These are phyloP conservation scores for Danio aesculapii DNA, from an alignment of 2,797 vertebrate species.

Conservation along the genomic window DNA sequence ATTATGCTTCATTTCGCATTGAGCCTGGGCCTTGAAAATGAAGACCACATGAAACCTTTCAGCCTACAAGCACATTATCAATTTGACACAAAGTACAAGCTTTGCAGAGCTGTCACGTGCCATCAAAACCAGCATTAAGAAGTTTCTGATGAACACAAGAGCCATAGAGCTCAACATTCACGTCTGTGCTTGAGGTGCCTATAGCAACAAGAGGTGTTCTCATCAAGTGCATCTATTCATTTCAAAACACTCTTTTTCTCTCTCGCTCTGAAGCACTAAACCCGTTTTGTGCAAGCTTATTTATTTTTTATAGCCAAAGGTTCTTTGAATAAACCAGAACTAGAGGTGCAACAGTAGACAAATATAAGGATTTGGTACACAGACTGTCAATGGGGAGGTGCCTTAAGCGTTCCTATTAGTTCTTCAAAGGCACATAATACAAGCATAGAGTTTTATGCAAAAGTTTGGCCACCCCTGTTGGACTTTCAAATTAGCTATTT, in stretches of 20 bases:
- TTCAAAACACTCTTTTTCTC: not conserved
- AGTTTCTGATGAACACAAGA: slow-evolving; percentile 4
- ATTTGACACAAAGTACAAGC: slow-evolving; percentile 31
- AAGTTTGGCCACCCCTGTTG: too few relatives aligned
- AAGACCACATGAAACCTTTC: slow-evolving; percentile 33
- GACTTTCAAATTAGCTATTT: too few relatives aligned
- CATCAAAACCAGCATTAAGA: slow-evolving; percentile 36
- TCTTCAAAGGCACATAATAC: too few relatives aligned
- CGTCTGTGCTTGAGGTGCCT: slow-evolving; percentile 29
- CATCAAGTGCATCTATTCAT: slow-evolving; percentile 24
- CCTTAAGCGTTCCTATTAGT: too few relatives aligned
- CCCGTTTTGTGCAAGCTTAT: too few relatives aligned
- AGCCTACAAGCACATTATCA: slow-evolving; percentile 24
- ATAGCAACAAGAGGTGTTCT: slow-evolving; percentile 26
- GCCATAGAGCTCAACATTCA: not conserved
- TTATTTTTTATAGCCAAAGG: too few relatives aligned
- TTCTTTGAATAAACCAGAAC: too few relatives aligned
- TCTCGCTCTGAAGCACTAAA: not conserved
- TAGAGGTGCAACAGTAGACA: too few relatives aligned
- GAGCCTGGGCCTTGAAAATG: slow-evolving; percentile 15
- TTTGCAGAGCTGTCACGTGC: not conserved
- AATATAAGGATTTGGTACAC: too few relatives aligned
- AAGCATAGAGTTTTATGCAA: too few relatives aligned
- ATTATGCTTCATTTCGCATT: not conserved
- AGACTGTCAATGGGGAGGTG: too few relatives aligned